Evolutionary conservation across 2,113 vertebrate species (phyloP).

Genomic region (Neopipo cinnamomea): DNA sequence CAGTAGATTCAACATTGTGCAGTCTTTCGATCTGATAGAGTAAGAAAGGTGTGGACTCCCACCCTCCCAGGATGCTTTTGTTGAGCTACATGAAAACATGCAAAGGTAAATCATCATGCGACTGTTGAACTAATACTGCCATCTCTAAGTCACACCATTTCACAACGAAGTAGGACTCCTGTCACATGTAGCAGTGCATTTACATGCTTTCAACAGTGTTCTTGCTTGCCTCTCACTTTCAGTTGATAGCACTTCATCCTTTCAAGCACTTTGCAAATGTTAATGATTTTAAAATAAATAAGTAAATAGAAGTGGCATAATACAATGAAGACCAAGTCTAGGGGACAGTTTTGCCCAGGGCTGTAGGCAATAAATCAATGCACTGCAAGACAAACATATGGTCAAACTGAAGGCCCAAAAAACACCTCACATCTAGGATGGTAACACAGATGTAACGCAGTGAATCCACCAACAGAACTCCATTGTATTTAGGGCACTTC

Average conservation of each 20-base stretch:
- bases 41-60: background rate
- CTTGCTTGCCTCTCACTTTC: background rate
- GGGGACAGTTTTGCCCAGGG: background rate
- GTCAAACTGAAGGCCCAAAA: background rate
- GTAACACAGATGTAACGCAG: background rate
- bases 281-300: background rate
- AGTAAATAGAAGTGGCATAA: background rate
- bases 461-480: background rate
- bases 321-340: background rate
- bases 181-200: background rate
- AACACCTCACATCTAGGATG: background rate
- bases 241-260: background rate
- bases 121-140: background rate
- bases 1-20: background rate
- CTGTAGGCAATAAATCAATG: background rate
- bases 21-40: background rate
- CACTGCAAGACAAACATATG: background rate
- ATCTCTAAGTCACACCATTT: background rate
- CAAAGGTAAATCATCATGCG: background rate
- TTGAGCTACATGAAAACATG: background rate
- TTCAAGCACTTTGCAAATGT: background rate
- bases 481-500: background rate
- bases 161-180: background rate
- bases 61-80: background rate
- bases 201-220: background rate